phyloP scores from a whole-genome alignment of 1,140 invertebrate species.

The Atta colombica region DNA sequence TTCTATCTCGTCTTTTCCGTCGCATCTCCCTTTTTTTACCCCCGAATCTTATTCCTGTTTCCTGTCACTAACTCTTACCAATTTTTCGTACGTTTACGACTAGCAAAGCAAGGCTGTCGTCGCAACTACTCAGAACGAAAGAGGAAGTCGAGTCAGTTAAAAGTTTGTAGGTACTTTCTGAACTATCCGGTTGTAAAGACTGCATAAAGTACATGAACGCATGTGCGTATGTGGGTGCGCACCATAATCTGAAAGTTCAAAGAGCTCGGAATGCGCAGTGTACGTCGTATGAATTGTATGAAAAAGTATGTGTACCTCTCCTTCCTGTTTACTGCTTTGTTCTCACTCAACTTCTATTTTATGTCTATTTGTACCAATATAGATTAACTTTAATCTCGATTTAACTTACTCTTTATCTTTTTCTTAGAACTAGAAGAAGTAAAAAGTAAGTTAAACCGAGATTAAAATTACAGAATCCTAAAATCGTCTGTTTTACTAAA shows the following conservation, averaged over 20 bases:
- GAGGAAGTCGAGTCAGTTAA: constrained; percentile 42
- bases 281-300: not conserved
- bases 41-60: constrained; percentile 15
- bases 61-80: constrained; percentile 42
- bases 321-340: not conserved
- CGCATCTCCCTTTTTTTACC: not conserved
- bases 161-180: constrained; percentile 58
- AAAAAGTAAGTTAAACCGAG: too few relatives aligned
- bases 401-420: too few relatives aligned
- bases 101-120: too few relatives aligned
- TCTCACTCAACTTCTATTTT: not conserved
- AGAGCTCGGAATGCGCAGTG: constrained; percentile 26
- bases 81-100: constrained; percentile 62
- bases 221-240: not conserved
- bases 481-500: too few relatives aligned
- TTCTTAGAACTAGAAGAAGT: too few relatives aligned
- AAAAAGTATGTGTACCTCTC: constrained; percentile 36
- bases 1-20: constrained; percentile 33
- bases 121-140: not conserved
- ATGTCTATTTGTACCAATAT: not conserved
- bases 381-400: too few relatives aligned
- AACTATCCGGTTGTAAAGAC: constrained; percentile 16
- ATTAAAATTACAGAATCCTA: too few relatives aligned
- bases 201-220: not conserved
- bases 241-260: constrained; percentile 42